These are phyloP conservation scores for Heliconius hewitsoni DNA, from an alignment of 1,140 invertebrate species.

Conservation along the genomic window DNA sequence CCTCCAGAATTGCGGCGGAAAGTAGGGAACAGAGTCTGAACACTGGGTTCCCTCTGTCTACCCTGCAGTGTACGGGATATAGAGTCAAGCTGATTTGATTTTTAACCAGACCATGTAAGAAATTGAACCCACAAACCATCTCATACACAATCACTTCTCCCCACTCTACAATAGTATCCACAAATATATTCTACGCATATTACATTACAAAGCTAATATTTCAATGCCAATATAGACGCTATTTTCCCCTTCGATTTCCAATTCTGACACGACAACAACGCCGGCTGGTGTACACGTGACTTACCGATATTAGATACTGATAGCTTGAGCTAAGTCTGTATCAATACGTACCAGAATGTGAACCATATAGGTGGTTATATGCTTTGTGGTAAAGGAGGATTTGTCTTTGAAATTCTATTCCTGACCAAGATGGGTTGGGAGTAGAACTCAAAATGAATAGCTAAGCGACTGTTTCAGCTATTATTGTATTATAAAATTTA, in stretches of 20 bases:
- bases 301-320: conserved; percentile 16
- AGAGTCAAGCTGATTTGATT: too few relatives aligned
- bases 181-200: not conserved
- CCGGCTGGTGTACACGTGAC: conserved; percentile 23
- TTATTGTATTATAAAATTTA: too few relatives aligned
- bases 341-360: not conserved
- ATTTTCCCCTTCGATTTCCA: not conserved
- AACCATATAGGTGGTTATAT: not conserved
- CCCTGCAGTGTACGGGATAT: too few relatives aligned
- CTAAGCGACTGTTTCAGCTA: too few relatives aligned
- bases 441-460: too few relatives aligned
- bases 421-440: not conserved
- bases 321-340: conserved; percentile 7
- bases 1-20: too few relatives aligned
- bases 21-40: too few relatives aligned
- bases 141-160: not conserved
- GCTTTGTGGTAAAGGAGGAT: not conserved
- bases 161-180: not conserved
- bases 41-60: too few relatives aligned
- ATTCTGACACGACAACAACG: conserved; percentile 15
- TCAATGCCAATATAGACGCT: conserved; percentile 7
- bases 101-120: not conserved
- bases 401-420: not conserved
- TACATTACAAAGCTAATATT: not conserved
- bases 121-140: not conserved